phyloP scores from a whole-genome alignment of 2,888 invertebrate species.

The Synergus umbraculus region DNA sequence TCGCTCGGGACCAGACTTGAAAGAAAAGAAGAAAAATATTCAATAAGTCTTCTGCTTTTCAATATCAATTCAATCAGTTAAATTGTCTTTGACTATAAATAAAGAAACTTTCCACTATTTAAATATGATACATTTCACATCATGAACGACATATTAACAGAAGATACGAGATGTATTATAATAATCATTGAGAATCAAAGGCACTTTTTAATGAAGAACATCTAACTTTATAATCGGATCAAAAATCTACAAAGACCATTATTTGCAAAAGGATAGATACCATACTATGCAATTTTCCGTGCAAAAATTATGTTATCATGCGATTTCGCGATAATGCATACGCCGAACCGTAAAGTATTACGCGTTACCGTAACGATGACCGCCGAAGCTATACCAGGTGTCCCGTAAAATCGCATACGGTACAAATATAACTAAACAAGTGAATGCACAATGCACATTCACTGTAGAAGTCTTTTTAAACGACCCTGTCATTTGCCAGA shows the following conservation, averaged over 20 bases:
- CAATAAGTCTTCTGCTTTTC: not conserved
- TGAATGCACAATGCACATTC: constrained; percentile 50
- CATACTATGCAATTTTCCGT: constrained; percentile 63
- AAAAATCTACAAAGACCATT: not conserved
- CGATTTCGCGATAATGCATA: constrained; percentile 71
- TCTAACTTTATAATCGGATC: not conserved
- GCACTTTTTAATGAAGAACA: no score
- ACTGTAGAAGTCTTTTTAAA: constrained; percentile 48
- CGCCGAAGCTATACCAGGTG: constrained; percentile 70
- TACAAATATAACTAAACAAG: not conserved
- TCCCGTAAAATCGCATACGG: constrained; percentile 50
- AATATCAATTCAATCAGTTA: no score
- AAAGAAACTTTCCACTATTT: no score
- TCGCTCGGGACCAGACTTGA: not conserved
- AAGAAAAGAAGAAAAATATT: not conserved
- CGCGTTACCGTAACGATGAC: constrained; percentile 76
- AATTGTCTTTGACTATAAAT: no score
- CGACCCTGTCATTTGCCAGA: constrained; percentile 11
- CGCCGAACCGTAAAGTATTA: constrained; percentile 75
- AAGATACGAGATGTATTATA: no score
- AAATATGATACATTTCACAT: no score
- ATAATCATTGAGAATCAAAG: not conserved
- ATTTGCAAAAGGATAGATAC: not conserved
- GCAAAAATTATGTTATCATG: constrained; percentile 68
- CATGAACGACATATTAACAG: not conserved